Base-by-base conservation (phyloP, 2,888 invertebrate species). In the Nymphalis urticae region DNA sequence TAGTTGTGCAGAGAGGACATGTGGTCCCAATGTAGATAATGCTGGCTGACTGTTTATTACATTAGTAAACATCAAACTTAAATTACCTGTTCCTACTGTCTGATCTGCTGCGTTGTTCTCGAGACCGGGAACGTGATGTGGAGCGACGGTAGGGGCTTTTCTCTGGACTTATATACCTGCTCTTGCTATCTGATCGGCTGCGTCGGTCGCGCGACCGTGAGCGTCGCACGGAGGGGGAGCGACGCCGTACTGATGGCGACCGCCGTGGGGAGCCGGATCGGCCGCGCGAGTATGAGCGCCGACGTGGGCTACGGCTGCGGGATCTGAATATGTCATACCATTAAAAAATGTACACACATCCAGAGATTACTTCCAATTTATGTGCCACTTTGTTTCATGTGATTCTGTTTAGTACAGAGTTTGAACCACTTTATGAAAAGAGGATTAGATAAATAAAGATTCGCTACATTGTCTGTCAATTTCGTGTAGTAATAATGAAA, bases 171-270 rank as follows among this genome's bases (percentile, higher is more conserved):
- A 73, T 76, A 58, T 80, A 92, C 90, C 92, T 90, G 86, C 75
- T 84, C 82, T 91, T 89, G 86, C 92, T 92, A 76, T 87, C 90
- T 17, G 93, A 92, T 59, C 92, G 87, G 77, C 90, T 90, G 74
- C 91, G 89, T 54, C 90, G 81, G 75, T 90, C 92, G 60, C 92
- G 89, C 0, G 90, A 92, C 3, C 90, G 81, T 4, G 93, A 91
- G 47, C 92, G 87, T 0, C 90, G 83, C 1, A 87, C 82, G 0
- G 90, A 90, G 0, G 90, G 89, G 19, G 92, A 90, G 9, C 90
- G 88, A 48, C 92, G 87, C 0, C 92, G 84, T 4, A 90, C 83
- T 0, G 92, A 91, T 5, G 90, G 90, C 54, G 92, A 92, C 1
- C 93, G 89, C 1, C 92, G 86, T 13, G 86, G 91, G 0, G 92